A percentile compares a stretch with the other conserved stretches of the same genome.
These are phyloP conservation scores for Heliconius eleuchia DNA, from an alignment of 1,140 invertebrate genomes.

Conservation along the genomic window DNA sequence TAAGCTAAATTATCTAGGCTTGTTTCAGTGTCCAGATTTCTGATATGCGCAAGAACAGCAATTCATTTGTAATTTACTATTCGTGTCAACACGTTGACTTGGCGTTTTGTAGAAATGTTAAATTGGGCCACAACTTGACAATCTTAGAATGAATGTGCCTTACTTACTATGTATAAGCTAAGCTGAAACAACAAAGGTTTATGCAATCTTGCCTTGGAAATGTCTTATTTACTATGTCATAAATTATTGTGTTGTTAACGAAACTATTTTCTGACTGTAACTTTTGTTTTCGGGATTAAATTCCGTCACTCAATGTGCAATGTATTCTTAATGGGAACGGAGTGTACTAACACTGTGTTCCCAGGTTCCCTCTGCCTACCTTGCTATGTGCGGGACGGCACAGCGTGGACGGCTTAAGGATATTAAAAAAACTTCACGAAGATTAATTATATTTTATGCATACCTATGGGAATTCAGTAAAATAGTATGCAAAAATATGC, in stretches of 20 bases:
- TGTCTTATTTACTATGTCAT: slow-evolving; percentile 20
- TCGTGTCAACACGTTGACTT: slow-evolving; percentile 34
- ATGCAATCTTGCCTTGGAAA: slow-evolving; percentile 1
- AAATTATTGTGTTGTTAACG: background rate
- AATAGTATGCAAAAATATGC: no score
- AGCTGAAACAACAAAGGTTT: slow-evolving; percentile 25
- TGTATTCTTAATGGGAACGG: no score
- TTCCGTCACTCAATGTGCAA: no score
- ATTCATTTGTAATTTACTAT: slow-evolving; percentile 35
- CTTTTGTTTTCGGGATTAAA: no score
- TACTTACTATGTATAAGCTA: slow-evolving; percentile 8
- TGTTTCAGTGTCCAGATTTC: slow-evolving; percentile 35
- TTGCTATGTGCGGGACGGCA: no score
- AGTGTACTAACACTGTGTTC: no score
- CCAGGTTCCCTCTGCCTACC: no score
- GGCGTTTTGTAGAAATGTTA: slow-evolving; percentile 34
- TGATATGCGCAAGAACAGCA: slow-evolving; percentile 39
- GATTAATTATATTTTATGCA: no score
- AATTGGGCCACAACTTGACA: slow-evolving; percentile 31
- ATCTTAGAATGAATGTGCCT: slow-evolving; percentile 28
- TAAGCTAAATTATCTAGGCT: slow-evolving; percentile 28
- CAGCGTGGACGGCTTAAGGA: no score
- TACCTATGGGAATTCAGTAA: no score
- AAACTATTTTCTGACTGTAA: background rate
- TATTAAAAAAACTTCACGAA: no score